Evolutionary conservation across 2,888 invertebrate species (phyloP).

Genomic region (Dione vanillae): DNA sequence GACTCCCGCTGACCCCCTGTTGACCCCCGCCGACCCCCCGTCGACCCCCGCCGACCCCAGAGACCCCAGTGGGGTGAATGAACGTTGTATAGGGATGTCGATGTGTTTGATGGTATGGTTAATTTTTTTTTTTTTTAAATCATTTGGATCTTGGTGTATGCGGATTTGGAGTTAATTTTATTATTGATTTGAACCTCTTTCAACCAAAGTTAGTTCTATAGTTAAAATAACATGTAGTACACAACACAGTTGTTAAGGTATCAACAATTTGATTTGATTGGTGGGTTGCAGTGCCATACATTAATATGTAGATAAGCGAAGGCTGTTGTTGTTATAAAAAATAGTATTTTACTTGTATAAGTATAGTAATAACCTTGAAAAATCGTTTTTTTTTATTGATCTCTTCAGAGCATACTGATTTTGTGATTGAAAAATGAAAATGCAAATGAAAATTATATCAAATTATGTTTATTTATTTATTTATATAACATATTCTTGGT

Average conservation of each 20-base stretch:
- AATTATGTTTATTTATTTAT: not conserved
- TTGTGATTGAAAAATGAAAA: too few species aligned
- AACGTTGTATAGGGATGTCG: too few species aligned
- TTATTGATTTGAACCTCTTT: not conserved
- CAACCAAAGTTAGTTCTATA: not conserved
- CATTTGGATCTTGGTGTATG: too few species aligned
- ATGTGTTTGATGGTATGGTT: too few species aligned
- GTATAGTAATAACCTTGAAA: slow-evolving; percentile 14
- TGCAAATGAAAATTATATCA: not conserved
- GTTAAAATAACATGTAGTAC: not conserved
- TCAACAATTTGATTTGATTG: slow-evolving; percentile 7
- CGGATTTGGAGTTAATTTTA: too few species aligned
- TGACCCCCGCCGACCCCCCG: slow-evolving; percentile 28
- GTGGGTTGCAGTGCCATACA: not conserved
- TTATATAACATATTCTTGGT: not conserved
- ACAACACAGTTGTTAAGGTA: not conserved
- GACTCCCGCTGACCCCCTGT: slow-evolving; percentile 43
- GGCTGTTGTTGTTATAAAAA: slow-evolving; percentile 6
- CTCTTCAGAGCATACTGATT: too few species aligned
- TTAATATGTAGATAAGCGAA: not conserved
- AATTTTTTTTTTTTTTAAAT: too few species aligned
- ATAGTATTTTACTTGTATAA: too few species aligned
- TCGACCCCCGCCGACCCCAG: slow-evolving; percentile 19
- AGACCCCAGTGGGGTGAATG: too few species aligned
- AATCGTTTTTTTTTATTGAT: too few species aligned